These are phyloP conservation scores for Pygoscelis antarcticus DNA, from an alignment of 2,113 vertebrate genomes.

Conservation along the genomic window DNA sequence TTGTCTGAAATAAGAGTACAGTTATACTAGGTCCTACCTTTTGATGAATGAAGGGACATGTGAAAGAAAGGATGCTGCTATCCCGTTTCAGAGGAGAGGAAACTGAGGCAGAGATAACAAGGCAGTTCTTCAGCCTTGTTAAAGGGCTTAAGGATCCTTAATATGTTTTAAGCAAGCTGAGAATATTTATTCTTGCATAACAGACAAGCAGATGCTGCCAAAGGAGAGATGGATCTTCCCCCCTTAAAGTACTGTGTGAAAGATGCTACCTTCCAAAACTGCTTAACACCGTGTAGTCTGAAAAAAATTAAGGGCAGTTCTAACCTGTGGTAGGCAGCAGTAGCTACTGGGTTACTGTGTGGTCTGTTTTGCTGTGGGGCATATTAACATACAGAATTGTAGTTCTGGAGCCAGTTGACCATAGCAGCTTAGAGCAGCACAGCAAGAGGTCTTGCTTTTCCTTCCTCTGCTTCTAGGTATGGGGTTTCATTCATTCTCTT, in stretches of 20 bases:
- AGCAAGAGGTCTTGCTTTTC: neutral
- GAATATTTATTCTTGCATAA: neutral
- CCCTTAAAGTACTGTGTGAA: neutral
- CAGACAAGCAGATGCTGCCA: neutral
- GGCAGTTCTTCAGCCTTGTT: neutral
- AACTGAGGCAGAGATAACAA: neutral
- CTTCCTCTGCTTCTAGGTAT: neutral
- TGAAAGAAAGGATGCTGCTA: neutral
- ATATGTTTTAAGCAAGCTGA: neutral
- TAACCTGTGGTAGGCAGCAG: neutral
- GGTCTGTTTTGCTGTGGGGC: too few species aligned
- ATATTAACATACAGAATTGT: neutral
- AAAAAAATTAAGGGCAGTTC: neutral
- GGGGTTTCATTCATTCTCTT: neutral
- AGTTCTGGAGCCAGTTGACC: neutral
- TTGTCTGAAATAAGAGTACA: neutral
- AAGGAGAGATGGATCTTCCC: neutral
- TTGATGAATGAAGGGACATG: neutral
- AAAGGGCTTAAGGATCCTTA: neutral
- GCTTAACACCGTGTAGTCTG: neutral
- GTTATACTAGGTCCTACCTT: neutral
- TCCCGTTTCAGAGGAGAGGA: neutral
- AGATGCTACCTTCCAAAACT: neutral
- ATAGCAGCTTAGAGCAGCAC: neutral
- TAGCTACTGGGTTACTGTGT: neutral